Evolutionary conservation across 2,113 vertebrate genomes (phyloP).

Genomic region (Oenanthe oenanthe): DNA sequence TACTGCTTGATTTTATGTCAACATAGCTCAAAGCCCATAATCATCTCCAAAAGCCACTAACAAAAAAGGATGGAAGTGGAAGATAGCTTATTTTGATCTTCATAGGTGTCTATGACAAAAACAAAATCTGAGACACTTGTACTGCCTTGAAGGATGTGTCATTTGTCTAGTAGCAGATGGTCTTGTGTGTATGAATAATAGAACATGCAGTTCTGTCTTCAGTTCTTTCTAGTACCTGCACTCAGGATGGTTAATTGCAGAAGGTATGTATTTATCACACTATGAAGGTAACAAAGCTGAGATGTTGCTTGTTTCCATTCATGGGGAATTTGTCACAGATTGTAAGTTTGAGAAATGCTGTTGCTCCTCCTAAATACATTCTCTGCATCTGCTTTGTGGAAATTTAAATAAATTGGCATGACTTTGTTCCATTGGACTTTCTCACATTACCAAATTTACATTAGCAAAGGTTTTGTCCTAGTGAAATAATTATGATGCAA

Average conservation of each 20-base stretch:
- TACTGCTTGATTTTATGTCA: conserved; percentile 30
- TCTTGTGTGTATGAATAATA: neutral
- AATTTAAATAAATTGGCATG: neutral
- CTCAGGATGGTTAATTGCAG: neutral
- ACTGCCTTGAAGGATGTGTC: neutral
- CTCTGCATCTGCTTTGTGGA: neutral
- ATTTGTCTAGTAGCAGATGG: neutral
- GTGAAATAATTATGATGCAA: neutral
- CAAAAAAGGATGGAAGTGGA: neutral
- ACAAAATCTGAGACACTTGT: neutral
- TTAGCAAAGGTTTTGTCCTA: neutral
- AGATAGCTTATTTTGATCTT: conserved; percentile 6
- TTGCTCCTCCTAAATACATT: neutral
- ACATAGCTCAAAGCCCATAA: neutral
- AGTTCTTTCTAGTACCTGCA: neutral
- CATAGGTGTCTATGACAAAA: neutral
- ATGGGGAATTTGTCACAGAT: neutral
- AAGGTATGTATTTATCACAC: neutral
- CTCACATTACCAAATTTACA: fast-evolving
- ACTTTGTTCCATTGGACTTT: neutral
- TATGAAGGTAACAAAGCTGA: neutral
- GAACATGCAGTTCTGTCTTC: neutral
- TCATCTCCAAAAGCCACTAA: neutral
- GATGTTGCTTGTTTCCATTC: neutral
- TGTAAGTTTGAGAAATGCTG: neutral